Evolutionary conservation across 2,113 vertebrate genomes (phyloP), one percentile per base, ranked within the genome.

Genomic region (Typhlomys cinereus): DNA sequence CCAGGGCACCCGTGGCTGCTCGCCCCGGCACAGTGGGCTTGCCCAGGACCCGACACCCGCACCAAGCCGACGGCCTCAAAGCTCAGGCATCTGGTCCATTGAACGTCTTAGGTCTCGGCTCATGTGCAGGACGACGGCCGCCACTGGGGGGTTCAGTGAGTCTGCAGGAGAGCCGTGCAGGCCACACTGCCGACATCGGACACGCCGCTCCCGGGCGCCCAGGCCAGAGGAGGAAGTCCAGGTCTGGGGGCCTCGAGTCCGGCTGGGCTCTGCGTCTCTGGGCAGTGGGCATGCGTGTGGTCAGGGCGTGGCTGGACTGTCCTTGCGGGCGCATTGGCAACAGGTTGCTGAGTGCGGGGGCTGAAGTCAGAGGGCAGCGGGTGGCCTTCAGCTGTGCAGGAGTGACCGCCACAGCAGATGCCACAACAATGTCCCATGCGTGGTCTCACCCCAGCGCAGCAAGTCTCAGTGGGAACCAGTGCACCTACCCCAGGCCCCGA

Each of bases 271-370:
- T 52, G 27, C 2, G 50, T 44, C 61, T 52, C 18, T 44, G 13
- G 36, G n/a, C 36, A 46, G 36, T 44, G 52, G 14, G 29, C 17
- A 13, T 29, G 31, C 36, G 41, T 21, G 13, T 3, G 36, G 25
- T n/a, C n/a, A n/a, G n/a, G n/a, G n/a, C n/a, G n/a, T n/a, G n/a
- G n/a, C n/a, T n/a, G n/a, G 20, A 25, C 25, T 59, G 21, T 59
- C 61, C 23, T 10, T 54, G 1, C 1, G 3, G 15, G 5, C 3
- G 25, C 1, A 10, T 59, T 64, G 29, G 34, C 20, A 34, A n/a
- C 46, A 9, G 7, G 4, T 25, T 31, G 5, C 20, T 50, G 5
- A 18, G 67, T 14, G 23, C 7, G 23, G 61, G 36, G 54, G 52
- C 15, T 11, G 2, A 66, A 8, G 36, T 21, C 23, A 59, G 89